phyloP scores from a whole-genome alignment of 2,797 vertebrate genomes.

The Alcedo atthis region DNA sequence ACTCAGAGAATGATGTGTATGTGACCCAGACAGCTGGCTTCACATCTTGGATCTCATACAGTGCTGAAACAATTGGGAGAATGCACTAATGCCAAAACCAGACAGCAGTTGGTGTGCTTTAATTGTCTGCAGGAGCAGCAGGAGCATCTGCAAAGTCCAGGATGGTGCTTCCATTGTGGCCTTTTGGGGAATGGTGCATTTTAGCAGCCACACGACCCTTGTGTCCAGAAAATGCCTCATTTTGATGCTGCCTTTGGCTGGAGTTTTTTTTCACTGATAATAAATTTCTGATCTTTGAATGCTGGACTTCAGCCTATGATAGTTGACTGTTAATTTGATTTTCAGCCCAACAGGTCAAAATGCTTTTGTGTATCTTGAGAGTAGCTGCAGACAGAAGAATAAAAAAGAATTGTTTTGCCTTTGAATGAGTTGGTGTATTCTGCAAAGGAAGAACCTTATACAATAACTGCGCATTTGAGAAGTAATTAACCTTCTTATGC shows the following conservation, averaged over 20 bases:
- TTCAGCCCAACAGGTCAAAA: slow-evolving; percentile 30
- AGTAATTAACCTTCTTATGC: slow-evolving; percentile 76
- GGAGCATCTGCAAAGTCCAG: slow-evolving; percentile 24
- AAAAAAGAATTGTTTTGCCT: slow-evolving; percentile 22
- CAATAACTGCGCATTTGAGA: slow-evolving; percentile 69
- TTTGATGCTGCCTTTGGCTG: slow-evolving; percentile 7
- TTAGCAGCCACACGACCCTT: not conserved
- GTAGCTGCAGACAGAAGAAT: not conserved
- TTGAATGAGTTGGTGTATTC: slow-evolving; percentile 33
- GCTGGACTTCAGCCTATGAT: not conserved
- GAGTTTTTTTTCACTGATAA: slow-evolving; percentile 20
- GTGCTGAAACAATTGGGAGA: not conserved
- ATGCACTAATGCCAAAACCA: not conserved
- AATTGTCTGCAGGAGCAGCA: slow-evolving; percentile 13
- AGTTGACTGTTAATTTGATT: slow-evolving; percentile 8
- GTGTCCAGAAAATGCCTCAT: not conserved
- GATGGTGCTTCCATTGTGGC: not conserved
- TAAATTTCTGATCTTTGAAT: slow-evolving; percentile 18
- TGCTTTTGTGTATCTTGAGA: not conserved
- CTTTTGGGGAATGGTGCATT: not conserved
- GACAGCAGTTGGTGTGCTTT: not conserved
- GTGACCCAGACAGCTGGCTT: not conserved
- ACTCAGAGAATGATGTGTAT: not conserved
- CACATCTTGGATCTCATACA: not conserved
- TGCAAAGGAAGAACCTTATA: slow-evolving; percentile 42